phyloP scores from a whole-genome alignment of 2,797 vertebrate genomes.

The Bradypodion pumilum region DNA sequence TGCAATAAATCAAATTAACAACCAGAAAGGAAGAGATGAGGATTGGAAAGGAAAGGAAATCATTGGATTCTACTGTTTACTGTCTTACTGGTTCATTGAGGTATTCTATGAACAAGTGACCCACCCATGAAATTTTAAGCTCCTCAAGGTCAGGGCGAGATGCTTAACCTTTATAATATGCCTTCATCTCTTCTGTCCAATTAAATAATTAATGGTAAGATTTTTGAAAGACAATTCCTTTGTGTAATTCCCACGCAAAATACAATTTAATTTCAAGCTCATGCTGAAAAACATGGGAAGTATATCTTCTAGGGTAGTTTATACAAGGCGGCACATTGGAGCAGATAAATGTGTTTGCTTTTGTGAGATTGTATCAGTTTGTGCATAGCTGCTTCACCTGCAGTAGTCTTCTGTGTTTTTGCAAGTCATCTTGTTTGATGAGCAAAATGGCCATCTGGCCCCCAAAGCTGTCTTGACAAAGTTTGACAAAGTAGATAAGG shows the following conservation, averaged over 20 bases:
- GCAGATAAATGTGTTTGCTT: background rate
- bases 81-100: conserved; percentile 37
- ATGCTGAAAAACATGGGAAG: rapidly evolving
- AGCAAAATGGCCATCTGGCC: too few relatives aligned
- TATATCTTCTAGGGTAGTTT: background rate
- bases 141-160: rapidly evolving
- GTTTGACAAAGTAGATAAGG: too few relatives aligned
- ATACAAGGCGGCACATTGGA: background rate
- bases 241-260: conserved; percentile 17
- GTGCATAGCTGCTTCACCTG: background rate
- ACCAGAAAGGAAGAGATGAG: conserved; percentile 8
- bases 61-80: conserved; percentile 43
- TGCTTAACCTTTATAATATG: rapidly evolving
- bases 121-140: background rate
- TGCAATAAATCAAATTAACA: conserved; percentile 54
- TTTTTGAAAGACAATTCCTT: conserved; percentile 36
- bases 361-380: background rate
- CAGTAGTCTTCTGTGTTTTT: background rate
- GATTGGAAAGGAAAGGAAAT: background rate
- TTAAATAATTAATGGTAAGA: conserved; percentile 52
- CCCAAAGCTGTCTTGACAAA: too few relatives aligned
- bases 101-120: conserved; percentile 10
- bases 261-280: background rate
- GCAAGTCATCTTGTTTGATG: background rate
- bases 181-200: background rate